Evolutionary conservation across 2,113 vertebrate species (phyloP).

Genomic region (Lethenteron reissneri): DNA sequence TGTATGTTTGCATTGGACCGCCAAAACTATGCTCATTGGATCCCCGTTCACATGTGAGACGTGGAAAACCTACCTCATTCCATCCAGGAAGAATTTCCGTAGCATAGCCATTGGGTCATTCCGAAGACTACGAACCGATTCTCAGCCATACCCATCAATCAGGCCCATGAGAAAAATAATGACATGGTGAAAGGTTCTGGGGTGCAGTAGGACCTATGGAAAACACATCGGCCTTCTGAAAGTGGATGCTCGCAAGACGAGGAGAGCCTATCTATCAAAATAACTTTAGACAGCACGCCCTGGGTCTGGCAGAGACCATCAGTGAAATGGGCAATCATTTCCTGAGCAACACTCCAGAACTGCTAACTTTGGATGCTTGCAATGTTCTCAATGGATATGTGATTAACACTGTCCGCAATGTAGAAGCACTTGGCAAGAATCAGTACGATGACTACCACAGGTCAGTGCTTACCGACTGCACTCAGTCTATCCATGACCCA

Average conservation of each 20-base stretch:
- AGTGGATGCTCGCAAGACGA: background rate
- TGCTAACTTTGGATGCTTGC: background rate
- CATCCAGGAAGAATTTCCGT: background rate
- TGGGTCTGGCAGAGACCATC: background rate
- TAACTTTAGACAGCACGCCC: background rate
- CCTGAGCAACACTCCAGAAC: background rate
- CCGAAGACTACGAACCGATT: background rate
- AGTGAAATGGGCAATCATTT: background rate
- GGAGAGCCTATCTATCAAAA: constrained; percentile 1
- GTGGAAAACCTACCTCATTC: background rate
- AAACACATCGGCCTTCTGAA: constrained; percentile 1
- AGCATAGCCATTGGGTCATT: too few species aligned
- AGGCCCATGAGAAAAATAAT: constrained; percentile 3
- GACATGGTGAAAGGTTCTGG: constrained; percentile 1
- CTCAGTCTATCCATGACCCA: background rate
- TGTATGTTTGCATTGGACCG: background rate
- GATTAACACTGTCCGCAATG: background rate
- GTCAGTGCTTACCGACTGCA: background rate
- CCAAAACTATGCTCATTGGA: background rate
- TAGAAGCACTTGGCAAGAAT: constrained; percentile 1
- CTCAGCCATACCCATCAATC: constrained; percentile 1
- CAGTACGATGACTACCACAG: background rate
- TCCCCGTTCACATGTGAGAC: background rate
- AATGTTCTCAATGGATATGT: background rate
- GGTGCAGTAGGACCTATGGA: constrained; percentile 1